phyloP scores from a whole-genome alignment of 2,113 vertebrate genomes.

The Prionailurus bengalensis region DNA sequence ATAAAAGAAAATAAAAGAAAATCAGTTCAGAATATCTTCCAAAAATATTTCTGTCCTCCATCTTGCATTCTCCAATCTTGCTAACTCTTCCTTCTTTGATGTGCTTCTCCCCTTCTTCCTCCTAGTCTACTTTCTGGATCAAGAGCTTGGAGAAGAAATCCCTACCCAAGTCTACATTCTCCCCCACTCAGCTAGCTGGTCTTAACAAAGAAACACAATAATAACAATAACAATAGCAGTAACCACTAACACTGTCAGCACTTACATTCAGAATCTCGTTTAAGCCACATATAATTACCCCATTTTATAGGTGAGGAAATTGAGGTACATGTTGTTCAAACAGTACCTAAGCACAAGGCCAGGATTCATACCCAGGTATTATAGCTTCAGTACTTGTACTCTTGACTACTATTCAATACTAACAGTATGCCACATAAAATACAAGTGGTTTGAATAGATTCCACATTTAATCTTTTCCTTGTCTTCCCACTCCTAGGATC shows the following conservation, averaged over 20 bases:
- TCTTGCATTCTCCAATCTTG: not conserved
- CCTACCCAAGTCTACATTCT: not conserved
- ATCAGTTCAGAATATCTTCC: not conserved
- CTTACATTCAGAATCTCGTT: not conserved
- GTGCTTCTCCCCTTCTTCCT: not conserved
- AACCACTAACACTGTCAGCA: not conserved
- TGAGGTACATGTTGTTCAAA: not conserved
- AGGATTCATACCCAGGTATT: not conserved
- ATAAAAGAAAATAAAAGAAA: not conserved
- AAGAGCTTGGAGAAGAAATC: not conserved
- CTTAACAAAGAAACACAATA: not conserved
- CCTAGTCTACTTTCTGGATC: not conserved
- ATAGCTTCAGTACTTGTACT: not conserved
- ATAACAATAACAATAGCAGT: not conserved
- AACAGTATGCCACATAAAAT: not conserved
- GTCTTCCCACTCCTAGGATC: not conserved
- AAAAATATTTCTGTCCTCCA: not conserved
- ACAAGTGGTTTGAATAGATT: not conserved
- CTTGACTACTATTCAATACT: not conserved
- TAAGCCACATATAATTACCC: not conserved
- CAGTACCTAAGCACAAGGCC: not conserved
- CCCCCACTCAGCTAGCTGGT: not conserved
- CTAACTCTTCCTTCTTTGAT: not conserved
- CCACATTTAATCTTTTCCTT: not conserved
- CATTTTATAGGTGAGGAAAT: constrained; percentile 35